These are phyloP conservation scores for Eubucco bourcierii DNA, from an alignment of 2,113 vertebrate genomes.

Conservation along the genomic window DNA sequence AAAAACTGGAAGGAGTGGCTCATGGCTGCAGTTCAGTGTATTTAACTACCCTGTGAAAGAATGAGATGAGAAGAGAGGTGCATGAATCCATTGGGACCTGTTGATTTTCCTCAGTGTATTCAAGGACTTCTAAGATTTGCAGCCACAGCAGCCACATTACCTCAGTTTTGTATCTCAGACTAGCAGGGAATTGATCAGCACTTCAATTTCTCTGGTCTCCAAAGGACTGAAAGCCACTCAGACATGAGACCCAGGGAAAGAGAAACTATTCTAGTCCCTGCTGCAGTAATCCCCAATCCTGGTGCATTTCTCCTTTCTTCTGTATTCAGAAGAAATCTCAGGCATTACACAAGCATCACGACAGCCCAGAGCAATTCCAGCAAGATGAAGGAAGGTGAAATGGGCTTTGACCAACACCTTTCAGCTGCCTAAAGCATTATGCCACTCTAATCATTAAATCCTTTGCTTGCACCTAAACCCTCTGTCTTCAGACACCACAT, in stretches of 20 bases:
- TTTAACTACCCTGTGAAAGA: background rate
- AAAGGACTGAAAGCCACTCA: background rate
- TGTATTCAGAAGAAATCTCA: background rate
- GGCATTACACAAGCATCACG: background rate
- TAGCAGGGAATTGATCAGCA: background rate
- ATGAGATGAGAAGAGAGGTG: background rate
- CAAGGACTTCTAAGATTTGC: background rate
- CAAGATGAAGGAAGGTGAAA: conserved; percentile 10
- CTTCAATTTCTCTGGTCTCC: background rate
- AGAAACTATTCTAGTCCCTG: conserved; percentile 11
- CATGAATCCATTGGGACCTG: background rate
- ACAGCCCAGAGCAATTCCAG: background rate
- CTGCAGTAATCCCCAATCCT: background rate
- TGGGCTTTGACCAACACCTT: background rate
- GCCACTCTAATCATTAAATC: background rate
- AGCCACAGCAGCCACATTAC: background rate
- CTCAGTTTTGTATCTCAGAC: background rate
- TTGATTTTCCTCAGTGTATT: background rate
- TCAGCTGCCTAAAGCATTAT: background rate
- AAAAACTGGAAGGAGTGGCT: background rate
- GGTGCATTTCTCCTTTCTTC: background rate
- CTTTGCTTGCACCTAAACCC: background rate
- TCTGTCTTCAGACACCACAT: background rate
- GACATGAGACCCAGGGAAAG: background rate
- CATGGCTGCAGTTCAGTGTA: background rate